Conservation (phyloP, 92 coral and sea anemone species). For the Umimayanthus kanabou region DNA sequence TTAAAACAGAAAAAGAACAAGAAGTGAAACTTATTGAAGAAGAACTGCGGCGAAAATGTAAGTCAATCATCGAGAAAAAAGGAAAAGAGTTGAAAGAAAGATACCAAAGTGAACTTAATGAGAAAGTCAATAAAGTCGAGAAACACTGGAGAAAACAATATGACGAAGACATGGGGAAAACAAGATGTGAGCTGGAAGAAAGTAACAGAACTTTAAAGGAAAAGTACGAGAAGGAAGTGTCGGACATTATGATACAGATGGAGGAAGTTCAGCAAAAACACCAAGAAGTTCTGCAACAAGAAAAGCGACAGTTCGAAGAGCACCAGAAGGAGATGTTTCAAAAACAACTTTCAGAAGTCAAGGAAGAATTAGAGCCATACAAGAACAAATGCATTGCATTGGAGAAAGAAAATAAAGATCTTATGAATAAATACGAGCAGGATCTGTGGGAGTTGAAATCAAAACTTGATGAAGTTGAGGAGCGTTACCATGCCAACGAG, state of each 20-base stretch:
- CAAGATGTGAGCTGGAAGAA: conserved; percentile 85
- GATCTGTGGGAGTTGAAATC: conserved; percentile 67
- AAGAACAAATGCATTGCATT: conserved; percentile 66
- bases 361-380: conserved; percentile 81
- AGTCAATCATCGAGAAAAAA: conserved; percentile 75
- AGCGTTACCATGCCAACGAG: conserved; percentile 73
- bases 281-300: conserved; percentile 77
- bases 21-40: conserved; percentile 84
- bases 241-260: conserved; percentile 89
- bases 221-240: conserved; percentile 86
- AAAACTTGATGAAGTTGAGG: conserved; percentile 77
- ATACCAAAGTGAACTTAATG: conserved; percentile 90
- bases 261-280: conserved; percentile 91
- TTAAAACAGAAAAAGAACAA: conserved; percentile 80
- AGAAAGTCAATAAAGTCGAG: conserved; percentile 86
- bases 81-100: conserved; percentile 87
- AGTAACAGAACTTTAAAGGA: conserved; percentile 87
- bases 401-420: conserved; percentile 78
- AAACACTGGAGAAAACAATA: conserved; percentile 78
- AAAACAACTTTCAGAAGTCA: conserved; percentile 80
- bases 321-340: conserved; percentile 83
- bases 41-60: conserved; percentile 84
- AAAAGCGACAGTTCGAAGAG: conserved; percentile 74
- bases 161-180: conserved; percentile 82
- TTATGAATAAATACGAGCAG: conserved; percentile 72